Conservation (phyloP, 1,140 invertebrate genomes). For the Lordiphosa collinella region DNA sequence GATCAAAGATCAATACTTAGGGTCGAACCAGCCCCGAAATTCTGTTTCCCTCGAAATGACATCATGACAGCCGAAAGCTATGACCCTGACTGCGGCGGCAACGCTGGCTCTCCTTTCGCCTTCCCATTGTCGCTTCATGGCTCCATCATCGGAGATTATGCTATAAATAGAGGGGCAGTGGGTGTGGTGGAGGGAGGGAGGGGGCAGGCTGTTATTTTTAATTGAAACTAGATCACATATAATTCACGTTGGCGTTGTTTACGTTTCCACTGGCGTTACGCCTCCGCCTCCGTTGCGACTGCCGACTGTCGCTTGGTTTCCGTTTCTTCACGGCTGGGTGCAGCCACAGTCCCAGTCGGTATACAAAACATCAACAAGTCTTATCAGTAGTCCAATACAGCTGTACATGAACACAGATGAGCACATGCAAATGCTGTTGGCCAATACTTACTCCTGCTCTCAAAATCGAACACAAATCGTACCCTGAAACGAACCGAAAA, state of each 20-base stretch:
- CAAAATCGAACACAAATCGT: neutral
- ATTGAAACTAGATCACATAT: slow-evolving; percentile 69
- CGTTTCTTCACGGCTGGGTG: slow-evolving; percentile 17
- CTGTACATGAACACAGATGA: too few species aligned
- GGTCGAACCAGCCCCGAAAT: slow-evolving; percentile 25
- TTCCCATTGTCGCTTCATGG: too few species aligned
- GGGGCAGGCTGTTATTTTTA: slow-evolving; percentile 56
- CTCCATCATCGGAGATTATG: slow-evolving; percentile 21
- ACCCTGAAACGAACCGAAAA: neutral
- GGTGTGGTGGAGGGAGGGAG: slow-evolving; percentile 21
- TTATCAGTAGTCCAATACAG: slow-evolving; percentile 28
- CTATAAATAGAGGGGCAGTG: slow-evolving; percentile 59
- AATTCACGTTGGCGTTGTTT: slow-evolving; percentile 72
- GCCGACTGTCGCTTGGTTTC: slow-evolving; percentile 11
- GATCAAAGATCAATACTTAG: slow-evolving; percentile 2
- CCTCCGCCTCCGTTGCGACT: slow-evolving; percentile 28
- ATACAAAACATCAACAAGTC: slow-evolving; percentile 62
- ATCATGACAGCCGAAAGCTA: too few species aligned
- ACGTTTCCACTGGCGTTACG: slow-evolving; percentile 55
- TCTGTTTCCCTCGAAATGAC: neutral
- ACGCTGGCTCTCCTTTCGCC: neutral
- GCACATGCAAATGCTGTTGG: too few species aligned
- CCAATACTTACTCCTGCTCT: too few species aligned
- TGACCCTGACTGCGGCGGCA: neutral
- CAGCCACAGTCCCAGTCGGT: slow-evolving; percentile 12